Percentiles rank a stretch among this genome's conserved stretches.
Evolutionary conservation across 2,113 vertebrate genomes (phyloP).

Genomic region (Scomber scombrus): DNA sequence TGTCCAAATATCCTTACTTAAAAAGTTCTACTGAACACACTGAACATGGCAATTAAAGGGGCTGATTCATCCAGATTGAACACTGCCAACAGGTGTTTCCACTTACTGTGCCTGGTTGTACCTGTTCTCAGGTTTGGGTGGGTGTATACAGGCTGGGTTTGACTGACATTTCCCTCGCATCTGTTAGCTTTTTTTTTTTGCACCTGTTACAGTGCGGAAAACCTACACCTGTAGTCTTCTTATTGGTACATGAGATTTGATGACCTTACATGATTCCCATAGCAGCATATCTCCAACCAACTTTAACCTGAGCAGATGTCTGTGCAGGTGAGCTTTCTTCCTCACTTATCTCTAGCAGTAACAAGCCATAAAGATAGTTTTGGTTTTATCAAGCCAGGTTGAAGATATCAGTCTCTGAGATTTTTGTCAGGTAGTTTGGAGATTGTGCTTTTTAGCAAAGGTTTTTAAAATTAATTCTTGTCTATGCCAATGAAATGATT

Average conservation of each 20-base stretch:
- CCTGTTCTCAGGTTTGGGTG: neutral
- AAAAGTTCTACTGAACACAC: neutral
- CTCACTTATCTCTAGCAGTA: no score
- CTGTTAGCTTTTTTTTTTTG: no score
- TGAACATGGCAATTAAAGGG: neutral
- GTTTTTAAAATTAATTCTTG: neutral
- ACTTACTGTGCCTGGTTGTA: neutral
- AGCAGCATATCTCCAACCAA: neutral
- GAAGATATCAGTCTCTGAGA: neutral
- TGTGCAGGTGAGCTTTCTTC: neutral
- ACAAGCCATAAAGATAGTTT: no score
- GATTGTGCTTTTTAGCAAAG: neutral
- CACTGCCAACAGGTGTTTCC: neutral
- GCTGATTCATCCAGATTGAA: constrained; percentile 7
- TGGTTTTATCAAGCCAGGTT: no score
- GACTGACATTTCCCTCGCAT: constrained; percentile 27
- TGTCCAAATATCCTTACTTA: no score
- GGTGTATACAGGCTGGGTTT: neutral
- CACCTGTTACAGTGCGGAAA: no score
- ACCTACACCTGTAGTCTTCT: neutral
- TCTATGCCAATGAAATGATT: neutral
- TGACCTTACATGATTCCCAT: constrained; percentile 1
- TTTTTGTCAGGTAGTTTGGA: neutral
- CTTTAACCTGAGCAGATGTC: neutral
- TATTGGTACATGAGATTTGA: neutral